Conservation (phyloP, 1,140 invertebrate species). For the Drosophila sp. region DNA sequence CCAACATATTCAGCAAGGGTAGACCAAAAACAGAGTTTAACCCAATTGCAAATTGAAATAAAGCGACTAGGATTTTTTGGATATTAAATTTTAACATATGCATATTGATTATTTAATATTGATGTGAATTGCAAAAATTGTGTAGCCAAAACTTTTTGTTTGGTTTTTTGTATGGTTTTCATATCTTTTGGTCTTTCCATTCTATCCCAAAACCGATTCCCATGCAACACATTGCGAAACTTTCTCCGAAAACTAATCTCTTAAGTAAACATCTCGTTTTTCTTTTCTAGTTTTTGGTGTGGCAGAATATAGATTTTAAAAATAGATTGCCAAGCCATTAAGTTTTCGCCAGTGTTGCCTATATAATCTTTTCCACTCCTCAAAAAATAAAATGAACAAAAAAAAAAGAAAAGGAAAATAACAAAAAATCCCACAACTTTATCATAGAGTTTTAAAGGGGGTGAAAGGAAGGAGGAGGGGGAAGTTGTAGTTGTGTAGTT, state of each 20-base stretch:
- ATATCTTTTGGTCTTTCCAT: slow-evolving; percentile 11
- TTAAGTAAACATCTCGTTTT: slow-evolving; percentile 32
- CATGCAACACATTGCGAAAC: slow-evolving; percentile 34
- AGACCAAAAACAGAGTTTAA: background rate
- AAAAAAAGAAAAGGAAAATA: background rate
- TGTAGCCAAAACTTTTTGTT: slow-evolving; percentile 26
- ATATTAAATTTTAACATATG: slow-evolving; percentile 19
- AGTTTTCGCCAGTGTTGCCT: slow-evolving; percentile 32
- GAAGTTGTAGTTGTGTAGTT: slow-evolving; percentile 32
- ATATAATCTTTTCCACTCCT: slow-evolving; percentile 25
- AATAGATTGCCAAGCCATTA: slow-evolving; percentile 60
- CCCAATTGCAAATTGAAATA: slow-evolving; percentile 3
- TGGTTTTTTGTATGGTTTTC: slow-evolving; percentile 26
- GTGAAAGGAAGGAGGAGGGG: no score
- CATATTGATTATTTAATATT: slow-evolving; percentile 27
- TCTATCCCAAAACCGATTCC: slow-evolving; percentile 3
- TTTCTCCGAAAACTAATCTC: slow-evolving; percentile 44
- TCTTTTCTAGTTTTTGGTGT: slow-evolving; percentile 35
- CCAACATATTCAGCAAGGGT: background rate
- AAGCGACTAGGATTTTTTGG: slow-evolving; percentile 6
- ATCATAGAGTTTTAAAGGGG: background rate
- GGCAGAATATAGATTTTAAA: slow-evolving; percentile 56
- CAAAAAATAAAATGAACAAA: background rate
- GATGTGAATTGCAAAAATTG: background rate
- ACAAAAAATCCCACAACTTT: slow-evolving; percentile 10